Evolutionary conservation across 35 echinoderm and acorn worm genomes (phyloP).

Genomic region (Anneissia japonica): DNA sequence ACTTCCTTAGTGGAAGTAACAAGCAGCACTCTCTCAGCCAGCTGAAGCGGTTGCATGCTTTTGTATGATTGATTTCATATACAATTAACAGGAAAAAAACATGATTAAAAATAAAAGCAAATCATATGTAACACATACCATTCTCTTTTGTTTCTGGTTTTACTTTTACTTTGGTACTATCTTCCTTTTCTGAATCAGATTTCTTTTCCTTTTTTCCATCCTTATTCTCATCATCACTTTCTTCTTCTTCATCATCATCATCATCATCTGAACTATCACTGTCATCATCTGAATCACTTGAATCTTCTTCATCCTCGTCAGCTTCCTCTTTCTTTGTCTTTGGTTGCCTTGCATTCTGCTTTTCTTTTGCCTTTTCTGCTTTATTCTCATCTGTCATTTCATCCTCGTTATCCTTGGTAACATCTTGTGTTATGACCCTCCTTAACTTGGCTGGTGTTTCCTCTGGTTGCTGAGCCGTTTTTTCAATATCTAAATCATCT

Average conservation of each 20-base stretch:
- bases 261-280: background rate
- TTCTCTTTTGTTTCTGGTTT: conserved; percentile 1
- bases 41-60: too few relatives aligned
- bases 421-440: background rate
- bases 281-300: background rate
- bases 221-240: background rate
- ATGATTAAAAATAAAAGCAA: too few relatives aligned
- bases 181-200: conserved; percentile 18
- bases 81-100: too few relatives aligned
- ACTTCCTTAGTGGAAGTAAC: too few relatives aligned
- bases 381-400: background rate
- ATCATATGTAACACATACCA: too few relatives aligned
- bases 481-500: conserved; percentile 10
- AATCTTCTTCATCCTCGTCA: background rate
- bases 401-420: background rate
- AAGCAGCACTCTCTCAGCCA: too few relatives aligned
- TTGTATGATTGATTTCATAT: too few relatives aligned
- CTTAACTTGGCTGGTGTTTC: conserved; percentile 27
- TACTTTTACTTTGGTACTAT: background rate
- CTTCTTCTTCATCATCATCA: background rate
- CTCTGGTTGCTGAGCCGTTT: background rate
- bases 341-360: conserved; percentile 18
- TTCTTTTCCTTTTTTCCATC: conserved; percentile 11
- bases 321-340: background rate
- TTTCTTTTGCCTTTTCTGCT: conserved; percentile 16